A percentile compares a stretch with the other conserved stretches of the same genome.
Evolutionary conservation across 1,140 invertebrate species (phyloP).

Genomic region (Musca domestica): DNA sequence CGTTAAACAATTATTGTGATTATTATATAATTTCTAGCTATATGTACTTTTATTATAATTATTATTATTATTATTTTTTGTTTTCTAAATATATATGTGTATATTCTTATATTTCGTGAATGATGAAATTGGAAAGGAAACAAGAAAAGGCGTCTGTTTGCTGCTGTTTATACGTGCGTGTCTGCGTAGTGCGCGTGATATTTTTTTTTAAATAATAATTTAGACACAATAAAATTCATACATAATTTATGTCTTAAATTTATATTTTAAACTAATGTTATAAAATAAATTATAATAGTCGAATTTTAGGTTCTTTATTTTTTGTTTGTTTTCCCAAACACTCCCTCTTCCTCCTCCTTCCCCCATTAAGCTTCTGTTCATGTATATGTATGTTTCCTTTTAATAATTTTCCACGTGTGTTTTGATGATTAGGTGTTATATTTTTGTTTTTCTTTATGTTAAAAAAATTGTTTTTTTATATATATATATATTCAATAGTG

Average conservation of each 20-base stretch:
- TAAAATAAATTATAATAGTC: conserved; percentile 16
- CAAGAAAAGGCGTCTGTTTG: too few species aligned
- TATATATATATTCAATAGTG: too few species aligned
- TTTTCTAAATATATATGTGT: too few species aligned
- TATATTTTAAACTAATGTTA: background rate
- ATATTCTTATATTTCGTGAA: background rate
- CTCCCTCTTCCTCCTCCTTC: too few species aligned
- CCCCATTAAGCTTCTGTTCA: too few species aligned
- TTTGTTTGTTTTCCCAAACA: background rate
- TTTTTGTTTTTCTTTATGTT: too few species aligned
- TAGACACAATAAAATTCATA: background rate
- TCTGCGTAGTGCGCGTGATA: too few species aligned
- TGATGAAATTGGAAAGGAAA: background rate
- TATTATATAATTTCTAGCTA: conserved; percentile 17
- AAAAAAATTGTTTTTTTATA: too few species aligned
- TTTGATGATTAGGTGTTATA: too few species aligned
- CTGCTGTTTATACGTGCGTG: too few species aligned
- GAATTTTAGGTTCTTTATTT: conserved; percentile 11
- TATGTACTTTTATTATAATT: background rate
- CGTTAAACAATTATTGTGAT: conserved; percentile 14
- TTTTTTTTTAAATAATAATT: background rate
- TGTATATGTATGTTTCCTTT: too few species aligned
- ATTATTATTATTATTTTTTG: background rate
- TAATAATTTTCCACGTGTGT: too few species aligned
- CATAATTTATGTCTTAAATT: background rate